A percentile compares a stretch with the other conserved stretches of the same genome.
These are phyloP conservation scores for Mythimna vitellina DNA, from an alignment of 2,888 invertebrate species.

Conservation along the genomic window DNA sequence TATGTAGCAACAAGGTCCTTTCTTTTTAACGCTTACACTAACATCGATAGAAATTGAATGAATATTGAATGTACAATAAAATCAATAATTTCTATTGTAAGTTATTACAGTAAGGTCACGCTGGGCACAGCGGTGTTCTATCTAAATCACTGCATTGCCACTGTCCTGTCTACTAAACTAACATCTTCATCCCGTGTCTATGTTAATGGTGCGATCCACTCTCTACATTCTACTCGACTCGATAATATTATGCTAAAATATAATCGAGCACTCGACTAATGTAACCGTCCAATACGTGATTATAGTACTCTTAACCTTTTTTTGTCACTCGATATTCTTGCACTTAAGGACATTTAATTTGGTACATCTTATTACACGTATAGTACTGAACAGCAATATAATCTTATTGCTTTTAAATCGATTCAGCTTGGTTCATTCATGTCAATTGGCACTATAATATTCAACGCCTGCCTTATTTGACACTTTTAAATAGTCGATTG, in stretches of 20 bases:
- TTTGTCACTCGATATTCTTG: conserved; percentile 20
- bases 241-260: conserved; percentile 51
- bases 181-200: conserved; percentile 63
- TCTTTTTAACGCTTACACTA: conserved; percentile 45
- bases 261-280: conserved; percentile 45
- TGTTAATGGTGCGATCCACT: conserved; percentile 54
- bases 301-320: conserved; percentile 19
- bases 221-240: conserved; percentile 37
- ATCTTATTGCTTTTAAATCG: conserved; percentile 52
- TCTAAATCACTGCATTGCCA: conserved; percentile 74
- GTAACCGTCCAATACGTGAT: conserved; percentile 6
- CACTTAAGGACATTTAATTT: conserved; percentile 23
- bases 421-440: conserved; percentile 28
- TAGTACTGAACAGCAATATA: conserved; percentile 20
- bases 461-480: conserved; percentile 51
- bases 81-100: conserved; percentile 67
- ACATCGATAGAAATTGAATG: conserved; percentile 48
- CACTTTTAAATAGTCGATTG: conserved; percentile 26
- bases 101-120: conserved; percentile 70
- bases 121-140: conserved; percentile 78
- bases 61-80: conserved; percentile 56
- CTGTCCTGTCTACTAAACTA: conserved; percentile 65
- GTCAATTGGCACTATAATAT: conserved; percentile 43
- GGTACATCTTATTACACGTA: conserved; percentile 40
- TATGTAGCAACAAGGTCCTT: conserved; percentile 10